A percentile compares a stretch with the other conserved stretches of the same genome.
Conservation (phyloP, 2,888 invertebrate genomes). For the Cantharis rufa region DNA sequence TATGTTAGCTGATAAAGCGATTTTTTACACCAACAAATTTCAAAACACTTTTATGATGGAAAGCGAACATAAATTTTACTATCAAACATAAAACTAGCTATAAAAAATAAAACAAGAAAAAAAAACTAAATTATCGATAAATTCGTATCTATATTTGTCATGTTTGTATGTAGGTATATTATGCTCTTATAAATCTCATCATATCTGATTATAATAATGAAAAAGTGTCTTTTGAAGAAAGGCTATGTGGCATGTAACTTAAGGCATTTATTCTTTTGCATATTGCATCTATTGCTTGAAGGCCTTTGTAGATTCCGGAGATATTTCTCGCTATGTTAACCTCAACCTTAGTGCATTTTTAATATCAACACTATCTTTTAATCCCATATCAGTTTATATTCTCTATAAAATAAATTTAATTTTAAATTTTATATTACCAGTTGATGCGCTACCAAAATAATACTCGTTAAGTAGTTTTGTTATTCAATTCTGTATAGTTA, state of each 20-base stretch:
- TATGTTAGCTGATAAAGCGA: background rate
- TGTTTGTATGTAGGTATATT: background rate
- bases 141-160: background rate
- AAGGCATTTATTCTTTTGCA: background rate
- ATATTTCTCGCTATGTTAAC: background rate
- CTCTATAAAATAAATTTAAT: background rate
- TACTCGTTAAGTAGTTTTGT: background rate
- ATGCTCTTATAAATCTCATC: background rate
- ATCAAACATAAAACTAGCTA: background rate
- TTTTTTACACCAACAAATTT: background rate
- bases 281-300: background rate
- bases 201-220: background rate
- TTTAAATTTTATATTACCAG: background rate
- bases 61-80: background rate
- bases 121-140: background rate
- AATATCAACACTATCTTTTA: background rate
- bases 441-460: background rate
- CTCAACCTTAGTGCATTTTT: background rate
- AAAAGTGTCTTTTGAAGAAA: background rate
- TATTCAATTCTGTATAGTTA: background rate
- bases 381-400: background rate
- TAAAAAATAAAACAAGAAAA: background rate
- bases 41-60: background rate
- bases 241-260: background rate
- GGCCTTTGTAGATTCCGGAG: background rate